Conservation (phyloP, 2,888 invertebrate genomes). For the Hypsopygia costalis region DNA sequence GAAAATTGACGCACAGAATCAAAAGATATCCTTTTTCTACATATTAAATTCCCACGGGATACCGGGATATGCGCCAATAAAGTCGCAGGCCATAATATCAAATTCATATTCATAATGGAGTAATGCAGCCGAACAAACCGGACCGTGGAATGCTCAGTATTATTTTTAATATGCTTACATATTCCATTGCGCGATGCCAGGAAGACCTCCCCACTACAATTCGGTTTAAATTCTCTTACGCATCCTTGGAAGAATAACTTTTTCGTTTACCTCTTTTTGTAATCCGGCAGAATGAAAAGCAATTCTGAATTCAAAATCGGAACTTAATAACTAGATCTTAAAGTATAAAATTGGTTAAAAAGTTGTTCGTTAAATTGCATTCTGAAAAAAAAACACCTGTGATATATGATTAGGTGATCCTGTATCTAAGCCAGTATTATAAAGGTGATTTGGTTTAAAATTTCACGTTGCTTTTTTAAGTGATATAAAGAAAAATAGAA, state of each 20-base stretch:
- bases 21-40: too few relatives aligned
- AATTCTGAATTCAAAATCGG: not conserved
- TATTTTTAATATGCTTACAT: not conserved
- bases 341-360: not conserved
- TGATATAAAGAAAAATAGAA: too few relatives aligned
- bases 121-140: not conserved
- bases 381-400: not conserved
- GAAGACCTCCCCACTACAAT: not conserved
- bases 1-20: too few relatives aligned
- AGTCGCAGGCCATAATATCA: too few relatives aligned
- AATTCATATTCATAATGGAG: too few relatives aligned
- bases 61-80: too few relatives aligned
- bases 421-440: not conserved
- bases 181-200: not conserved
- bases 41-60: too few relatives aligned
- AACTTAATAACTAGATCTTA: not conserved
- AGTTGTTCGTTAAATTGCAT: not conserved
- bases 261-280: not conserved
- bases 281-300: not conserved
- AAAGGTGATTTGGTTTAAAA: too few relatives aligned
- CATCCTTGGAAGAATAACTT: not conserved
- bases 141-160: not conserved
- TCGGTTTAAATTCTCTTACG: constrained; percentile 7
- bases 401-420: not conserved
- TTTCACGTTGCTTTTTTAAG: too few relatives aligned